A percentile compares a stretch with the other conserved stretches of the same genome.
Conservation (phyloP, 2,888 invertebrate species). For the Sphaeridia pumilis region DNA sequence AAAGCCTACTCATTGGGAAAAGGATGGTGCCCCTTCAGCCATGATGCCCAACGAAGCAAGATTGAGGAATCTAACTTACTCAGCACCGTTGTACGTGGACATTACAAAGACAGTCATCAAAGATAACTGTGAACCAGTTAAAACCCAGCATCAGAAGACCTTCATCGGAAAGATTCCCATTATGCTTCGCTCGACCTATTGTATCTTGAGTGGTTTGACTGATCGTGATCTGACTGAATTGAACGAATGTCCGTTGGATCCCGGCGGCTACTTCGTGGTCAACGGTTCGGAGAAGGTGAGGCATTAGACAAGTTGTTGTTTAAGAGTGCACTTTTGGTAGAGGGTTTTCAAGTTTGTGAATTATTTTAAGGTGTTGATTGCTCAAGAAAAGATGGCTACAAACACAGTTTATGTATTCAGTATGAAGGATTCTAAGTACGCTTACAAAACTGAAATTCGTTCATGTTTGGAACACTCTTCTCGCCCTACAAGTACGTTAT, state of each 20-base stretch:
- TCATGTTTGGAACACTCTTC: conserved; percentile 83
- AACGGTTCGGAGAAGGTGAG: conserved; percentile 92
- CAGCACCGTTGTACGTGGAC: conserved; percentile 97
- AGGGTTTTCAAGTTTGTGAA: not conserved
- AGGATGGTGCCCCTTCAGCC: conserved; percentile 96
- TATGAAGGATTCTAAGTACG: conserved; percentile 99
- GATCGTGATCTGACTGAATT: conserved; percentile 99
- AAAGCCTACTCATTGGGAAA: conserved; percentile 99
- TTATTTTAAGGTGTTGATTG: conserved; percentile 62
- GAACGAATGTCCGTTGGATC: conserved; percentile 98
- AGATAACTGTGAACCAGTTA: conserved; percentile 85
- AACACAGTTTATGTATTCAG: conserved; percentile 99
- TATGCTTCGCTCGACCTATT: conserved; percentile 96
- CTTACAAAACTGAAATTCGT: conserved; percentile 94
- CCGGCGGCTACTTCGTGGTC: conserved; percentile 98
- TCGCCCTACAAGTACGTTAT: conserved; percentile 90
- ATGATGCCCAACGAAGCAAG: conserved; percentile 99
- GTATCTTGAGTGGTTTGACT: conserved; percentile 80
- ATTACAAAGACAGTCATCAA: conserved; percentile 91
- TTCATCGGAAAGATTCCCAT: conserved; percentile 89
- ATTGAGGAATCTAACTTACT: conserved; percentile 90
- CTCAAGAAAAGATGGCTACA: conserved; percentile 99
- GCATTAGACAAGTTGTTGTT: not conserved
- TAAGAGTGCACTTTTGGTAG: not conserved
- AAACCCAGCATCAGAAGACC: conserved; percentile 56